These are phyloP conservation scores for Sander vitreus DNA, from an alignment of 2,113 vertebrate genomes.

Conservation along the genomic window DNA sequence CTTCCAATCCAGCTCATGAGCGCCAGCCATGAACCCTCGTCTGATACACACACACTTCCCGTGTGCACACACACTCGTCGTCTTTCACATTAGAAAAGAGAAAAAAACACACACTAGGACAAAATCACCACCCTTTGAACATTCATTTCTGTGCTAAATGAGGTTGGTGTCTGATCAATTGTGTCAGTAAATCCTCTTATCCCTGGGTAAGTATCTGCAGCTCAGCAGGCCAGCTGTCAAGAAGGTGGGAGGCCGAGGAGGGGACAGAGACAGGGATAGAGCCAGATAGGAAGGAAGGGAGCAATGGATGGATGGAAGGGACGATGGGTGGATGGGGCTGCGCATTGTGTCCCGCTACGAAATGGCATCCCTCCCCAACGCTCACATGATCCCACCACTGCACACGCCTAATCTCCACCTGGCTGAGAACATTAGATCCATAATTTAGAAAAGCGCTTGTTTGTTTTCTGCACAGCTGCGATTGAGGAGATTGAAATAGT, in stretches of 20 bases:
- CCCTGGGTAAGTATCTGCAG: constrained; percentile 79
- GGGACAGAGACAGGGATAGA: constrained; percentile 27
- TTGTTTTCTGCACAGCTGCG: constrained; percentile 28
- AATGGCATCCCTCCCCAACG: constrained; percentile 25
- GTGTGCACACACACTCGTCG: background rate
- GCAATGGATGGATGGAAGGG: constrained; percentile 31
- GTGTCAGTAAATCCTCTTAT: constrained; percentile 84
- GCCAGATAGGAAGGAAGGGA: constrained; percentile 42
- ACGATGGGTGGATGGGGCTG: constrained; percentile 42
- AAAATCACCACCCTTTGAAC: constrained; percentile 54
- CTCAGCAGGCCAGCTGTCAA: constrained; percentile 84
- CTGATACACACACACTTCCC: constrained; percentile 1
- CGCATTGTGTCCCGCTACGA: constrained; percentile 40
- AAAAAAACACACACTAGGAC: constrained; percentile 7
- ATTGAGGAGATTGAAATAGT: constrained; percentile 31
- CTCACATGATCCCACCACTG: constrained; percentile 50
- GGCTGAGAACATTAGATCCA: constrained; percentile 59
- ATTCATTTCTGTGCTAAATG: constrained; percentile 79
- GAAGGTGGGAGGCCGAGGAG: constrained; percentile 73
- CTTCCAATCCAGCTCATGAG: constrained; percentile 38
- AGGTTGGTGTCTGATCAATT: constrained; percentile 85
- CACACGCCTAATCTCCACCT: constrained; percentile 42
- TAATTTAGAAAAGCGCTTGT: constrained; percentile 33
- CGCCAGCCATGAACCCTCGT: constrained; percentile 6
- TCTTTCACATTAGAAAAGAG: background rate